These are phyloP conservation scores for Scartelaos histophorus DNA, from an alignment of 2,113 vertebrate genomes.

Conservation along the genomic window DNA sequence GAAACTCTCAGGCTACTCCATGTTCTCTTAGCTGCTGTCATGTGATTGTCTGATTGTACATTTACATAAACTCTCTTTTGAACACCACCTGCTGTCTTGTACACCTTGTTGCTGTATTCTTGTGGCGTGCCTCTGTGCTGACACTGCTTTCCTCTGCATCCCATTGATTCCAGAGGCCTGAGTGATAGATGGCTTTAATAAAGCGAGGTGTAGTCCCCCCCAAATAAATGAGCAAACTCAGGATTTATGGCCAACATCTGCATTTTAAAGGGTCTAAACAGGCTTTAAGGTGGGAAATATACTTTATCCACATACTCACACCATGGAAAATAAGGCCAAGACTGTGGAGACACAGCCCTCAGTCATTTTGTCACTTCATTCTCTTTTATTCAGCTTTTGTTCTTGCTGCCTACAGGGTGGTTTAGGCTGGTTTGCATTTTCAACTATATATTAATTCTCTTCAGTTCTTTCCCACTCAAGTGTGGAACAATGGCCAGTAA, in stretches of 20 bases:
- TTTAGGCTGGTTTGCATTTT: conserved; percentile 19
- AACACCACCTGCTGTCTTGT: conserved; percentile 36
- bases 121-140: conserved; percentile 60
- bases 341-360: conserved; percentile 12
- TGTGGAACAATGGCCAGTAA: not conserved
- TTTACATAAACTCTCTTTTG: not conserved
- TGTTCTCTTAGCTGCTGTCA: not conserved
- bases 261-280: conserved; percentile 70
- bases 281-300: conserved; percentile 48
- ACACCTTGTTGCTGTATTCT: conserved; percentile 49
- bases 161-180: conserved; percentile 75
- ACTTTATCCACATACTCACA: conserved; percentile 38
- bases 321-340: conserved; percentile 34
- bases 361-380: conserved; percentile 43
- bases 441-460: conserved; percentile 18
- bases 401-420: conserved; percentile 2
- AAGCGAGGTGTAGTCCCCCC: conserved; percentile 75
- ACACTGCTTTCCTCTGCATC: conserved; percentile 68
- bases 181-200: conserved; percentile 81
- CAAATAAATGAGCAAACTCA: conserved; percentile 74
- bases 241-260: conserved; percentile 78
- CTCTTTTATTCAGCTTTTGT: conserved; percentile 17
- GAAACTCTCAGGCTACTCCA: too few species aligned
- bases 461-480: not conserved
- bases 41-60: not conserved